Conservation (phyloP, 2,797 vertebrate genomes). For the Nothura maculosa region DNA sequence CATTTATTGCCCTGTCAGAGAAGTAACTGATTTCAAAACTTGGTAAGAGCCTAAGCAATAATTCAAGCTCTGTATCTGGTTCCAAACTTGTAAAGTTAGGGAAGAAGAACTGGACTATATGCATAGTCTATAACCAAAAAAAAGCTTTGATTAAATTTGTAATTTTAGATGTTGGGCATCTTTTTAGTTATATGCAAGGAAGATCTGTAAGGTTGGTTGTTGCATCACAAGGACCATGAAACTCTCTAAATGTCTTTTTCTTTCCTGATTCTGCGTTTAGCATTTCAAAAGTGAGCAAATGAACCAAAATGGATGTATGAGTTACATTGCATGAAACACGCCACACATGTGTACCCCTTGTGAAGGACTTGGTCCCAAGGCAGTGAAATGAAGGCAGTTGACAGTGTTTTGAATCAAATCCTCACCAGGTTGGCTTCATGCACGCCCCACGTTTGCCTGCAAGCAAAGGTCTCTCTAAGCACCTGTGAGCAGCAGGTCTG, state of each 20-base stretch:
- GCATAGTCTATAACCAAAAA: not conserved
- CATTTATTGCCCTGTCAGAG: not conserved
- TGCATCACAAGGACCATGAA: not conserved
- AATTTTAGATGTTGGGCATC: not conserved
- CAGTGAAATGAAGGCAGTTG: not conserved
- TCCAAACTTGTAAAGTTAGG: constrained; percentile 30
- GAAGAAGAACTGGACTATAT: not conserved
- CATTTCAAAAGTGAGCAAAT: not conserved
- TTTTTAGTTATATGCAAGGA: not conserved
- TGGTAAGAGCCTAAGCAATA: not conserved
- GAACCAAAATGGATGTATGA: not conserved
- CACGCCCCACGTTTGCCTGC: not conserved
- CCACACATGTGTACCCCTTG: accelerated
- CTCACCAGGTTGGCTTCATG: not conserved
- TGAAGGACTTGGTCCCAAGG: not conserved
- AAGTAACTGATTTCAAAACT: not conserved
- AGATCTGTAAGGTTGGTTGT: not conserved
- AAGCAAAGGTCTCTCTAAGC: not conserved
- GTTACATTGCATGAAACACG: not conserved
- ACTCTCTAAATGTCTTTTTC: not conserved
- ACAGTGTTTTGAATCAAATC: not conserved
- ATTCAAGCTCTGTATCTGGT: not conserved
- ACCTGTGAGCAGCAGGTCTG: not conserved
- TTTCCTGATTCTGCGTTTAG: not conserved
- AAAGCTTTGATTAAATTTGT: not conserved